Evolutionary conservation across 2,797 vertebrate genomes (phyloP).

Genomic region (Florisuga fusca): DNA sequence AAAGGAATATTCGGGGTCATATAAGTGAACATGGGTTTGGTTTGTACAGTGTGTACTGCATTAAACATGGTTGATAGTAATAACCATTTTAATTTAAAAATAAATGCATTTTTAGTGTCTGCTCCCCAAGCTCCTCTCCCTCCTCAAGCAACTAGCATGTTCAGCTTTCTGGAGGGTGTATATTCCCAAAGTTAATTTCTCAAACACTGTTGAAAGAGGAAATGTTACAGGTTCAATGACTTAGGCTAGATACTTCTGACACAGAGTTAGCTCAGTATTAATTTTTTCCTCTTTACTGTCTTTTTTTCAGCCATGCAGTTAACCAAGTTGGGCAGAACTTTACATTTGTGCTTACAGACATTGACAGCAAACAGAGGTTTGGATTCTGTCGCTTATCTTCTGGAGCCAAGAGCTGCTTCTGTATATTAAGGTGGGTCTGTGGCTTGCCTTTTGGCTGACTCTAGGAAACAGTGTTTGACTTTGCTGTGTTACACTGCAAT

Average conservation of each 20-base stretch:
- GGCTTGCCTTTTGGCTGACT: constrained; percentile 34
- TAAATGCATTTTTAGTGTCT: not conserved
- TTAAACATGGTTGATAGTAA: not conserved
- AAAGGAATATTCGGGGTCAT: not conserved
- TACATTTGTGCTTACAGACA: constrained; percentile 89
- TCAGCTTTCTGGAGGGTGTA: constrained; percentile 32
- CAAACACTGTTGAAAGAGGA: constrained; percentile 60
- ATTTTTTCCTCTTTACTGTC: constrained; percentile 60
- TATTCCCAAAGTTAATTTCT: constrained; percentile 51
- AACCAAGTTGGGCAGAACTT: constrained; percentile 89
- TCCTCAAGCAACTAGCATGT: not conserved
- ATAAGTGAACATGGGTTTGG: not conserved
- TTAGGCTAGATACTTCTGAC: constrained; percentile 65
- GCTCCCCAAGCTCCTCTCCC: not conserved
- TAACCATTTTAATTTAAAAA: not conserved
- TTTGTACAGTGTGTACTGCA: not conserved
- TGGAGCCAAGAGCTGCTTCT: constrained; percentile 89
- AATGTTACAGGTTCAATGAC: constrained; percentile 71
- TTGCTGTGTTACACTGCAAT: constrained; percentile 45
- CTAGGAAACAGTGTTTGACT: constrained; percentile 50
- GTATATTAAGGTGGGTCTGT: constrained; percentile 88
- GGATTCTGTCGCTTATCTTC: constrained; percentile 89
- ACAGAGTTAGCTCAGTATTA: constrained; percentile 49
- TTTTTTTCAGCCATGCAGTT: constrained; percentile 82
- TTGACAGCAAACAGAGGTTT: constrained; percentile 89